Evolutionary conservation across 1,140 invertebrate species (phyloP).

Genomic region (Ceratitis capitata): DNA sequence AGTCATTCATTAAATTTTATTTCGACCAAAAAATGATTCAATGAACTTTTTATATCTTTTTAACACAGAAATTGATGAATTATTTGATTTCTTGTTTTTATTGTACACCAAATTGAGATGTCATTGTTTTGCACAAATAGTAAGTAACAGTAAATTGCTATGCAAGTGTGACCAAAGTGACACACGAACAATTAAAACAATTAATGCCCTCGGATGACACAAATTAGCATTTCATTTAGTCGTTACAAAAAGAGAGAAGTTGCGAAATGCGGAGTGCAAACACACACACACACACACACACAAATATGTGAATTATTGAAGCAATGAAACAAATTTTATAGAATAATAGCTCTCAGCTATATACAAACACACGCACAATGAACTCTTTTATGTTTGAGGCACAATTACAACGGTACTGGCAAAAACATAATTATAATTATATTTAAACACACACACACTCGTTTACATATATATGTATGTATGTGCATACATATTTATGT

Average conservation of each 20-base stretch:
- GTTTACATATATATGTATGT: neutral
- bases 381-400: too few relatives aligned
- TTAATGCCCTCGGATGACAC: neutral
- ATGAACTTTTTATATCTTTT: neutral
- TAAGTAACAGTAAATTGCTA: too few relatives aligned
- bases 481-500: neutral
- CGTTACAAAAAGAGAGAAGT: neutral
- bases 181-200: neutral
- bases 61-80: neutral
- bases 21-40: neutral
- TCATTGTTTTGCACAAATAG: too few relatives aligned
- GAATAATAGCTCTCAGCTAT: neutral
- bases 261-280: neutral
- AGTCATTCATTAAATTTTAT: neutral
- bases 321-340: neutral
- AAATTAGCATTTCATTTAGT: neutral
- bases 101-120: neutral
- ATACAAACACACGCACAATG: neutral
- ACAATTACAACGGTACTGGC: too few relatives aligned
- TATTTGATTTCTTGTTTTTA: neutral
- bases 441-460: too few relatives aligned
- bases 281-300: too few relatives aligned
- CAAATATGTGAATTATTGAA: neutral
- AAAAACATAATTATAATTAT: neutral
- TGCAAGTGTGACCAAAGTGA: too few relatives aligned